Conservation (phyloP, 2,888 invertebrate species). For the Ctena decussata region DNA sequence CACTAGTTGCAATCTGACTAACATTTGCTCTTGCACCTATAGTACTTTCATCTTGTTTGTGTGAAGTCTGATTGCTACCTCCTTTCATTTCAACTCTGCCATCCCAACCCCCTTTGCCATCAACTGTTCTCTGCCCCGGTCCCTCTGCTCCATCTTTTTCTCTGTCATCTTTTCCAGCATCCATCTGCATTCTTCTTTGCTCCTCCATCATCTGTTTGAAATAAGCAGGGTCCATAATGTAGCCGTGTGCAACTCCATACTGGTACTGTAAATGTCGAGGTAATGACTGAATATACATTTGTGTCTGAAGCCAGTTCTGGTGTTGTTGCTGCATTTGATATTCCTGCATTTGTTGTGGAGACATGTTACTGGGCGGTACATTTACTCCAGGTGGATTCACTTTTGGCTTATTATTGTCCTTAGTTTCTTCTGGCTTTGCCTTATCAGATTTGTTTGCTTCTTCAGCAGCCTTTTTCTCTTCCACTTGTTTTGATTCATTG, state of each 20-base stretch:
- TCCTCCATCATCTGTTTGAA: constrained; percentile 85
- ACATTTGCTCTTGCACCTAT: neutral
- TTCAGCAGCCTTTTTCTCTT: constrained; percentile 54
- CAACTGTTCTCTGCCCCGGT: constrained; percentile 7
- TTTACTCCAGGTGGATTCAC: constrained; percentile 28
- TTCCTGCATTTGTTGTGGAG: constrained; percentile 68
- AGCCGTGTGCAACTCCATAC: constrained; percentile 74
- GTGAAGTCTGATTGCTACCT: neutral
- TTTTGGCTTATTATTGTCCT: constrained; percentile 50
- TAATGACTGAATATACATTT: constrained; percentile 77
- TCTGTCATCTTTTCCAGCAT: constrained; percentile 55
- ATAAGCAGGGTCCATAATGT: constrained; percentile 87
- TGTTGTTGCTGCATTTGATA: constrained; percentile 68
- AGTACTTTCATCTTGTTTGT: neutral
- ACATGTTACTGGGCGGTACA: constrained; percentile 41
- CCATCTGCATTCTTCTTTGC: constrained; percentile 77
- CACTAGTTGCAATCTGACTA: neutral
- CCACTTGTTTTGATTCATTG: constrained; percentile 29
- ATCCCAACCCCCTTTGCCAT: constrained; percentile 3
- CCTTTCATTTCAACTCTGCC: neutral
- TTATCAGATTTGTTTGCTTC: constrained; percentile 57
- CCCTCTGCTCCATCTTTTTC: constrained; percentile 39
- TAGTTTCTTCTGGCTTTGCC: constrained; percentile 59
- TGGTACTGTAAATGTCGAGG: constrained; percentile 79
- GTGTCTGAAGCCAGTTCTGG: constrained; percentile 70